A percentile compares a stretch with the other conserved stretches of the same genome.
These are phyloP conservation scores for Monopis laevigella DNA, from an alignment of 2,888 invertebrate genomes.

Conservation along the genomic window DNA sequence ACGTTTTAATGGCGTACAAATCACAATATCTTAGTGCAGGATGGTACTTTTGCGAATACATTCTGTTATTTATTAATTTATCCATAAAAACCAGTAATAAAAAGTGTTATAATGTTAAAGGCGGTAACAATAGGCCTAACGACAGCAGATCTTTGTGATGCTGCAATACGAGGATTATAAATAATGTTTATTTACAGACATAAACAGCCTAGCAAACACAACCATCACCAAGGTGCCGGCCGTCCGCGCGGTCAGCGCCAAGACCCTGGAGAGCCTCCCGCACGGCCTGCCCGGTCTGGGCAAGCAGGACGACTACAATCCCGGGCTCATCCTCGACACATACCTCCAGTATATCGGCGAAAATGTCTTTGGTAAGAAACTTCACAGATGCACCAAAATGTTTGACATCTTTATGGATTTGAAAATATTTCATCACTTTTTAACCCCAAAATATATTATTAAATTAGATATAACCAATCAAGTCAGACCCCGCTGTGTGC, in stretches of 20 bases:
- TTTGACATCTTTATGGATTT: not conserved
- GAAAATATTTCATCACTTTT: not conserved
- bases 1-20: no score
- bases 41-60: no score
- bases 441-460: not conserved
- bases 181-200: slow-evolving; percentile 34
- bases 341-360: slow-evolving; percentile 90
- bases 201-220: slow-evolving; percentile 68
- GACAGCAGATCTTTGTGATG: no score
- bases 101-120: no score
- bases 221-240: slow-evolving; percentile 72
- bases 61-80: no score
- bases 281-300: slow-evolving; percentile 70
- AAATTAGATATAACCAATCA: no score
- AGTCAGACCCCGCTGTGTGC: no score
- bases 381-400: no score
- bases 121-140: no score
- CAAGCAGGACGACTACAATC: slow-evolving; percentile 75
- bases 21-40: no score
- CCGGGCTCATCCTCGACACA: slow-evolving; percentile 82
- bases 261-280: slow-evolving; percentile 69
- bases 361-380: slow-evolving; percentile 75
- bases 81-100: no score
- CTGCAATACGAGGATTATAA: no score
- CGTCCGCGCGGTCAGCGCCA: slow-evolving; percentile 72